phyloP scores from a whole-genome alignment of 2,113 vertebrate species.

The Pyrgilauda ruficollis region DNA sequence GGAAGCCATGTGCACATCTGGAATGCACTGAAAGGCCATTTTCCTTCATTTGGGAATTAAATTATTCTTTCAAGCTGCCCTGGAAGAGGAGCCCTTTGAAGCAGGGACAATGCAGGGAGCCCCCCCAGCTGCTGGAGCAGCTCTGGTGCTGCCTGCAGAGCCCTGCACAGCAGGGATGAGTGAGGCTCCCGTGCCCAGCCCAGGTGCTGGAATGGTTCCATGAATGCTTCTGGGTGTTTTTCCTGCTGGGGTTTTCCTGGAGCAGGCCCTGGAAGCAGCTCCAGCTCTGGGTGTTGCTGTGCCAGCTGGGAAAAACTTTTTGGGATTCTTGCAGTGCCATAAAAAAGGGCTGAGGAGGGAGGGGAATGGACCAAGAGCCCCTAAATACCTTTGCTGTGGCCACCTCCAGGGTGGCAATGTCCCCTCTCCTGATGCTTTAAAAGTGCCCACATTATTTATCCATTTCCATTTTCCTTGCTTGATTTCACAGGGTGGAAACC shows the following conservation, averaged over 20 bases:
- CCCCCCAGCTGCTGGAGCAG: neutral
- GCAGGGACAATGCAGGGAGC: too few relatives aligned
- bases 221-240: neutral
- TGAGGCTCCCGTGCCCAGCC: neutral
- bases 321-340: neutral
- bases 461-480: neutral
- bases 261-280: neutral
- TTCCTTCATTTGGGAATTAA: neutral
- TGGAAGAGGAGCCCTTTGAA: neutral
- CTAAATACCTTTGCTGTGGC: rapidly evolving
- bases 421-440: neutral
- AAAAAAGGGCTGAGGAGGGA: neutral
- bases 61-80: neutral
- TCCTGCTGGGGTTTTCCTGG: neutral
- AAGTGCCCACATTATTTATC: neutral
- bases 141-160: neutral
- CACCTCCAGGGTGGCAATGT: neutral
- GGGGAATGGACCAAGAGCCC: neutral
- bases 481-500: neutral
- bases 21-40: neutral
- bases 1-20: neutral
- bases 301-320: neutral
- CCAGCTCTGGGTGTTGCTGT: neutral
- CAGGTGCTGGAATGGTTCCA: neutral
- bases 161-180: neutral